Conservation (phyloP, 2,797 vertebrate genomes). For the Liparis tanakae region DNA sequence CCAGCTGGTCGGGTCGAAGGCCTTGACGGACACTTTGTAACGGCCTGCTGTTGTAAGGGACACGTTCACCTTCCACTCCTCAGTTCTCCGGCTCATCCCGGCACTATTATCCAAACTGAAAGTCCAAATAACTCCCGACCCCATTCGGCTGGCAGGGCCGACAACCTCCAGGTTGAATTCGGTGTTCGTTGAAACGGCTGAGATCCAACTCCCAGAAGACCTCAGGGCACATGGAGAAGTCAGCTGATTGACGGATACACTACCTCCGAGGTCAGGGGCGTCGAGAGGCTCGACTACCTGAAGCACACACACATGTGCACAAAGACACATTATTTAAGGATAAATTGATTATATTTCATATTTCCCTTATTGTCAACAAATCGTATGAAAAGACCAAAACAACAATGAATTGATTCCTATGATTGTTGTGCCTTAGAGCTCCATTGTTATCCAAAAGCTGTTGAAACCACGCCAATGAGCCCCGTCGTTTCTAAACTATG, state of each 20-base stretch:
- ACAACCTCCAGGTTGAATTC: slow-evolving; percentile 43
- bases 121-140: slow-evolving; percentile 39
- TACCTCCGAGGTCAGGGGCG: slow-evolving; percentile 42
- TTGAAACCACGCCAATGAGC: background rate
- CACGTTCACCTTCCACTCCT: slow-evolving; percentile 41
- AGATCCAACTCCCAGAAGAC: slow-evolving; percentile 37
- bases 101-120: slow-evolving; percentile 39
- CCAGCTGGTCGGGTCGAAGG: slow-evolving; percentile 57
- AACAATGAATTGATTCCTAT: background rate
- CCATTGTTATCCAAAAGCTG: background rate
- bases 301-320: background rate
- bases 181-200: slow-evolving; percentile 24
- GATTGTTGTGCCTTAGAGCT: background rate
- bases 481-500: background rate
- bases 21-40: slow-evolving; percentile 48
- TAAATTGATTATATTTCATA: background rate
- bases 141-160: slow-evolving; percentile 12
- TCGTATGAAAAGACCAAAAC: background rate
- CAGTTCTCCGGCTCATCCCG: slow-evolving; percentile 44
- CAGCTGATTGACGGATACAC: slow-evolving; percentile 27
- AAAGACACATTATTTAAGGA: background rate
- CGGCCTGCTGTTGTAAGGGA: slow-evolving; percentile 41
- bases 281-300: slow-evolving; percentile 48
- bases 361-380: background rate
- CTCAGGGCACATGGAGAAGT: slow-evolving; percentile 25